Evolutionary conservation across 1,140 invertebrate genomes (phyloP), one percentile per base, ranked within the genome.

Genomic region (Nasonia longicornis): DNA sequence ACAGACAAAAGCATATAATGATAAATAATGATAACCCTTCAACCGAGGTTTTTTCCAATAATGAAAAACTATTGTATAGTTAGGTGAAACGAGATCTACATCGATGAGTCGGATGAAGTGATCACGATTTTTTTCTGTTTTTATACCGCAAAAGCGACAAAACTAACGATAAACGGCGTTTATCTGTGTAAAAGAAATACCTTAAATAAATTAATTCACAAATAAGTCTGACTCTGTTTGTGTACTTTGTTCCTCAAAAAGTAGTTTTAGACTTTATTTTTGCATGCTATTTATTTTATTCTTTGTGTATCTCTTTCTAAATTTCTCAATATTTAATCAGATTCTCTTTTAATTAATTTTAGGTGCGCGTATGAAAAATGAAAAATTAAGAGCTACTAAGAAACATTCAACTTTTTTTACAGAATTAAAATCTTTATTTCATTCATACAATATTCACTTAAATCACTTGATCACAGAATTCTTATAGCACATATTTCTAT

Each of bases 131-230:
- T 80, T 78, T 77, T 73, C 48, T 82, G 69, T 82, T 82, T 78
- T 82, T 78, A 77, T 78, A 82, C 76, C 29, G 70, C 22, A 78
- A 82, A 82, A 58, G 80, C 80, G 76, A 80, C 74, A 81, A 81
- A 81, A 16, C 64, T 70, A 75, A 63, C 22, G 75, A 82, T 82
- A 82, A 82, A 82, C 80, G 22, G 16, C 29, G 80, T 82, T 82
- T 78, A 82, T 82, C 80, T 77, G 76, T 82, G 80, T 82, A 82
- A 74, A 82, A 82, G 52, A 67, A 82, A 77, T 71, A 26, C 45
- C 73, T 81, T 22, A 78, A 82, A 82, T 82, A 82, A 82, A 82
- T 82, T 78, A 82, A 82, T 82, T 82, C 69, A 48, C 52, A 82
- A 78, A 78, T 52, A 77, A 1, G 38, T 73, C 63, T 31, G 22